Base-by-base conservation (phyloP, 2,888 invertebrate genomes). In the Nineta flava region DNA sequence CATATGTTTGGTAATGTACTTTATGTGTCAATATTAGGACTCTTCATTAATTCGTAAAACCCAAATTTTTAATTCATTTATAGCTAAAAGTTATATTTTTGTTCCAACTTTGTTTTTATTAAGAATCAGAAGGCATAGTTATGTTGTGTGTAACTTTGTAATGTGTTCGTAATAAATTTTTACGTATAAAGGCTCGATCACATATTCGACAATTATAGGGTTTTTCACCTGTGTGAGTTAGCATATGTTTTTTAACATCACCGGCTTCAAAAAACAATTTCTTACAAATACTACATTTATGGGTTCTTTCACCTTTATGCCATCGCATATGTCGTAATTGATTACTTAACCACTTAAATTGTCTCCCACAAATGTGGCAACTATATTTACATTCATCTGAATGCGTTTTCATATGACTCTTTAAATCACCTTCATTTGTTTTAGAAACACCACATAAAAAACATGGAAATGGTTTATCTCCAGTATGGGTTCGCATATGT, bases 401-500 rank as follows among this genome's bases (percentile, higher is more conserved):
- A 44, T 64, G 64, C 6, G 58, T 58, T 43, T 62, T 54, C 57
- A 61, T 58, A 48, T 64, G 64, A 1, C 58, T 60, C 3, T 54
- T 53, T 9, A 64, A 51, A 52, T 64, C 64, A 9, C 62, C 62
- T 21, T 61, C 61, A 52, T 62, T 55, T 9, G 62, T 59, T 52
- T 60, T 62, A 3, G 56, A 54, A 55, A 63, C 63, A 3, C 62
- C 62, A 51, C 64, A 64, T 57, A 61, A 60, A 40, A 57, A 56
- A 53, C 64, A 64, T 47, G 62, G 56, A 50, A 58, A 62, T 1
- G 64, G 64, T 55, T 62, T 62, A 42, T 58, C 54, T n/a, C 62
- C 63, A 1, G 61, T 61, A 50, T 64, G 64, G 10, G 58, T 55
- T 19, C 62, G 52, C 21, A 56, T 54, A 49, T 64, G 64, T 54